Conservation (phyloP, 2,888 invertebrate species). For the Acleris holmiana region DNA sequence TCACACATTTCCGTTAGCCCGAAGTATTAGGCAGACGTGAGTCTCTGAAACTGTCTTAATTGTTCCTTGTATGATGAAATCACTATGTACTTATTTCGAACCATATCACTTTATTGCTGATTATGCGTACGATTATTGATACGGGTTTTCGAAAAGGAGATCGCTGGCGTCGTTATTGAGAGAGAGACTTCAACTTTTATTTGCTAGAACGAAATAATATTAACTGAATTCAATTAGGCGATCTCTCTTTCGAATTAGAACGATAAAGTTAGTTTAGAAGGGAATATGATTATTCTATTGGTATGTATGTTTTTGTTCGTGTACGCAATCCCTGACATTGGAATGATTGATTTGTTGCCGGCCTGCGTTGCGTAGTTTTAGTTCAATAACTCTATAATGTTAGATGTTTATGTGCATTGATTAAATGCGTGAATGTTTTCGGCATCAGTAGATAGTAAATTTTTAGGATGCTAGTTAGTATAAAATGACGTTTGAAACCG, state of each 20-base stretch:
- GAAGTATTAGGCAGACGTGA: too few relatives aligned
- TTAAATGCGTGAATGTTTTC: slow-evolving; percentile 65
- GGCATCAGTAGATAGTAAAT: slow-evolving; percentile 82
- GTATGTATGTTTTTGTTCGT: too few relatives aligned
- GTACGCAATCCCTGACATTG: slow-evolving; percentile 55
- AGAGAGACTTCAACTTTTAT: too few relatives aligned
- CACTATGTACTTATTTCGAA: slow-evolving; percentile 1
- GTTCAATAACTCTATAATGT: slow-evolving; percentile 76
- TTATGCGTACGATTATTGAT: not conserved
- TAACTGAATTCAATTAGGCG: too few relatives aligned
- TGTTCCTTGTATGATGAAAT: not conserved
- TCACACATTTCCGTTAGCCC: too few relatives aligned
- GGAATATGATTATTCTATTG: too few relatives aligned
- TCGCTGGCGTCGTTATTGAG: too few relatives aligned
- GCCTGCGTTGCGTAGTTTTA: slow-evolving; percentile 71
- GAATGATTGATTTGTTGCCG: slow-evolving; percentile 67
- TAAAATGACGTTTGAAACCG: slow-evolving; percentile 73
- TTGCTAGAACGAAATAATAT: too few relatives aligned
- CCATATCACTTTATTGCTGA: slow-evolving; percentile 8
- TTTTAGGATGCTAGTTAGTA: slow-evolving; percentile 83
- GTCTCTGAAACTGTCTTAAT: not conserved
- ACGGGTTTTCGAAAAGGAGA: not conserved
- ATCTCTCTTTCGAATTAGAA: too few relatives aligned
- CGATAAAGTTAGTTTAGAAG: too few relatives aligned
- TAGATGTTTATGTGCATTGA: slow-evolving; percentile 80